Percentiles rank a stretch among this genome's conserved stretches.
phyloP scores from a whole-genome alignment of 2,113 vertebrate genomes.

The Trematomus loennbergii region DNA sequence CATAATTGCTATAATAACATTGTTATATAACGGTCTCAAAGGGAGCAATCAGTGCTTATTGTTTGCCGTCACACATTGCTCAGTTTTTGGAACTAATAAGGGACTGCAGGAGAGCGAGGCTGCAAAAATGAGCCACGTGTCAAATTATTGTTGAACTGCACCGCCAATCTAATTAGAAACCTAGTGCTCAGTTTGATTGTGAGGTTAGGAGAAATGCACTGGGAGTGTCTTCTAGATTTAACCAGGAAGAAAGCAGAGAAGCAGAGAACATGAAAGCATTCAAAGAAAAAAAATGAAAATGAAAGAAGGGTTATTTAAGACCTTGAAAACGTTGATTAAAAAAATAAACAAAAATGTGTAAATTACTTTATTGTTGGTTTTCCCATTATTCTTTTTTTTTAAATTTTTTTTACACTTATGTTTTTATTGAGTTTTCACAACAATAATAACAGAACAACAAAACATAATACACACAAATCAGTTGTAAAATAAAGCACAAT shows the following conservation, averaged over 20 bases:
- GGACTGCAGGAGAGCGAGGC: conserved; percentile 4
- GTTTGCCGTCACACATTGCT: conserved; percentile 41
- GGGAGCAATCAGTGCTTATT: conserved; percentile 46
- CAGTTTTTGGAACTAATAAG: conserved; percentile 51
- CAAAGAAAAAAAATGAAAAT: not conserved
- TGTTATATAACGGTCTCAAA: conserved; percentile 56
- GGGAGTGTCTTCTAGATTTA: not conserved
- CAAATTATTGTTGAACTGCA: not conserved
- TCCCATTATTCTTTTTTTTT: no score
- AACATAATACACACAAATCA: no score
- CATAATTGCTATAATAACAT: conserved; percentile 45
- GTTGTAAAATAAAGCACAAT: no score
- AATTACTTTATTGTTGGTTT: not conserved
- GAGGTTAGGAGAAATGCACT: not conserved
- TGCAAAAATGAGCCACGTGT: not conserved
- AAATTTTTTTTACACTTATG: no score
- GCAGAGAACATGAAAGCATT: not conserved
- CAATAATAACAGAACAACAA: no score
- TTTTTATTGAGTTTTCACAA: no score
- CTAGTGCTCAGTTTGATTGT: not conserved
- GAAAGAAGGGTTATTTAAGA: not conserved
- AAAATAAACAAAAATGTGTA: conserved; percentile 1
- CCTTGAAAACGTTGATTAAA: not conserved
- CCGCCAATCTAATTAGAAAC: not conserved
- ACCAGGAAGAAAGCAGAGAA: not conserved